Base-by-base conservation (phyloP, 2,797 vertebrate genomes). In the Cirrhinus mrigala region DNA sequence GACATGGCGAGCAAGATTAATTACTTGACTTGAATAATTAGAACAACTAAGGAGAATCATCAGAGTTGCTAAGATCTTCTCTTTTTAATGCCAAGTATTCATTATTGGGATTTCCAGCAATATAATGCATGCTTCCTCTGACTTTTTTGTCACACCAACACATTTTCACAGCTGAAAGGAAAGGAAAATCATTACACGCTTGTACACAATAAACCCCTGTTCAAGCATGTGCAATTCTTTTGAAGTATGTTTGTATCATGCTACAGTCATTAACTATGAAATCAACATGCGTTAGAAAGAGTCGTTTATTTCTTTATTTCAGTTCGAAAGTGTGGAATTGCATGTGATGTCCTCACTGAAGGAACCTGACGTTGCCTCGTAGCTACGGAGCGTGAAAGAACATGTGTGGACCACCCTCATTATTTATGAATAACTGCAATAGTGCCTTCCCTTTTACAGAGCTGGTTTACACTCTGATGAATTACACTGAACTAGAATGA, bases 351-450 rank as follows among this genome's bases (percentile, higher is more conserved):
- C 82, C 33, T 69, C 73, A 83, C 73, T 68, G 48, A 83, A 52
- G 60, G n/a, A 83, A 44, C 48, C 52, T 82, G 6, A 11, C 16
- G 10, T 16, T 68, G 73, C 58, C 62, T 78, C 50, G 69, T 29
- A 62, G 83, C 83, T 71, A 79, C 15, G 46, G 40, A 62, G 50
- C 11, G 27, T 71, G 64, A 79, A 56, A 78, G 54, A 78, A 48
- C 15, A 64, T 50, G 33, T 48, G 52, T 74, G 24, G 24, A 16
- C 20, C 56, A 52, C 44, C 12, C 20, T 83, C 24, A 46, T 79
- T 71, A 64, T 60, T 84, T 60, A 71, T 79, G 83, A 84, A 84
- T 85, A 48, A 84, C 24, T 68, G 33, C 82, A 84, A 84, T 68
- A 76, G 22, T 24, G 29, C 29, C 48, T 27, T 83, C 22, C 37